Evolutionary conservation across 2,888 invertebrate genomes (phyloP), one percentile per base, ranked within the genome.

Genomic region (Zaprionus lineosus): DNA sequence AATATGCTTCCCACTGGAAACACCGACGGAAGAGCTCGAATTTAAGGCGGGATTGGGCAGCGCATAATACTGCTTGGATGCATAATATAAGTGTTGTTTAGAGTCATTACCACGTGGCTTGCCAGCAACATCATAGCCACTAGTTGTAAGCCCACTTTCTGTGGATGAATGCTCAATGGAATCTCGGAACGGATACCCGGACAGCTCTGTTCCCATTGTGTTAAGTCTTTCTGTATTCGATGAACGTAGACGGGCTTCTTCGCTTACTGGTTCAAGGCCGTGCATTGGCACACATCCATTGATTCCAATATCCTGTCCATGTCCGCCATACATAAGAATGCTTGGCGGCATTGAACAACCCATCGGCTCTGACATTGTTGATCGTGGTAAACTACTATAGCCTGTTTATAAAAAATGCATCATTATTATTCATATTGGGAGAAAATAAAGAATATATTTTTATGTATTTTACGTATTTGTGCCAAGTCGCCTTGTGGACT

Each of bases 331-430:
- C 19, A 91, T 91, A 85, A 92, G 66, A 58, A 86, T 87, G 67
- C 86, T 87, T 34, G 89, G 75, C 50, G 74, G 73, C 74, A 86
- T 84, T 88, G 91, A 83, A 88, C 90, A 88, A 87, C 92, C 92
- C 65, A 93, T 81, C 5, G 93, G 93, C 72, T 94, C 95, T 68
- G 95, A 95, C 91, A 96, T 95, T 84, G 95, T 95, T 52, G 96
- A 95, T 68, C 96, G 92, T 18, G 96, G 96, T 83, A 96, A 91
- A 90, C 95, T 96, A 91, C 95, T 95, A 91, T 96, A 96, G 56
- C 95, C 96, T 95, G 40, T 0, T 2, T 8, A 24, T 7, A 24
- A 24, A 4, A 29, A 29, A 11, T n/a, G n/a, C n/a, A n/a, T n/a
- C n/a, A n/a, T n/a, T n/a, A n/a, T n/a, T n/a, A 8, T 7, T 4